These are phyloP conservation scores for Meloe dianella DNA, from an alignment of 2,888 invertebrate genomes.

Conservation along the genomic window DNA sequence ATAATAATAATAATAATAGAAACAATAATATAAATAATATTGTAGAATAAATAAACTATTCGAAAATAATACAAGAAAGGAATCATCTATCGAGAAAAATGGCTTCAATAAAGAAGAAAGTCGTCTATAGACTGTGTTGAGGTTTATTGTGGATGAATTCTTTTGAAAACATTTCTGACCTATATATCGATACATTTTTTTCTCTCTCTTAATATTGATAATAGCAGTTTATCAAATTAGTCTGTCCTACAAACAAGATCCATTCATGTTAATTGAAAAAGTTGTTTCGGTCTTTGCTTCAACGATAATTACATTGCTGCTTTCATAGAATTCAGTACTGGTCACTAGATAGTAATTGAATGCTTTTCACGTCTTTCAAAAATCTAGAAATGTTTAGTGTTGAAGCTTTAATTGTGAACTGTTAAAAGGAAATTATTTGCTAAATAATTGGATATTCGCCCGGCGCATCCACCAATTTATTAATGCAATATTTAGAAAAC, in stretches of 20 bases:
- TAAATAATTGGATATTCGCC: neutral
- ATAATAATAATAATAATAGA: slow-evolving; percentile 44
- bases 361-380: neutral
- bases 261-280: neutral
- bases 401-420: neutral
- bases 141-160: neutral
- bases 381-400: neutral
- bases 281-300: neutral
- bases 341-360: neutral
- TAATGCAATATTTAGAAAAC: too few species aligned
- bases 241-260: neutral
- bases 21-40: slow-evolving; percentile 40
- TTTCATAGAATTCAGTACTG: neutral
- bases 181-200: neutral
- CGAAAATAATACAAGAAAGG: neutral
- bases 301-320: neutral
- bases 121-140: neutral
- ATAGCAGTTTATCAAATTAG: slow-evolving; percentile 2
- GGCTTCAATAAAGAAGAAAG: neutral
- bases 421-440: neutral
- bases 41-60: slow-evolving; percentile 20
- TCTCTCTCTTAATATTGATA: neutral
- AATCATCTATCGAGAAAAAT: neutral
- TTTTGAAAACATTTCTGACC: neutral
- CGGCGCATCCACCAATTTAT: slow-evolving; percentile 2